These are phyloP conservation scores for Ammodytes dubius DNA, from an alignment of 2,113 vertebrate species.

Conservation along the genomic window DNA sequence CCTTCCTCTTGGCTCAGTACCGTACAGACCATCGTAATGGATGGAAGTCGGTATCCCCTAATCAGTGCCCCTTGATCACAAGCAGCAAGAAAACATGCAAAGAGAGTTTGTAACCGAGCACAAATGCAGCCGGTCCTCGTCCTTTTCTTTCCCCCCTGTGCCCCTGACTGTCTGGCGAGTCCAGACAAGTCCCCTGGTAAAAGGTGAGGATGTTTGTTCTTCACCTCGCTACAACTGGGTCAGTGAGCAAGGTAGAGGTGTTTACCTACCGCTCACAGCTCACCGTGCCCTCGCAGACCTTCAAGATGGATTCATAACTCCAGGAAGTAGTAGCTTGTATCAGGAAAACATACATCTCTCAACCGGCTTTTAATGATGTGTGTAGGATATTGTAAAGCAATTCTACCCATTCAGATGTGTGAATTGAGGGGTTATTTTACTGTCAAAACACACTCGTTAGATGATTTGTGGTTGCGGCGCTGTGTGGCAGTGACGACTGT, in stretches of 20 bases:
- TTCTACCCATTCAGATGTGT: not conserved
- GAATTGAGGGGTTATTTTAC: not conserved
- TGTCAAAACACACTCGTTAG: not conserved
- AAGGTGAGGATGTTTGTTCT: slow-evolving; percentile 68
- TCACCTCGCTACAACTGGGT: slow-evolving; percentile 65
- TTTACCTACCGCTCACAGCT: slow-evolving; percentile 37
- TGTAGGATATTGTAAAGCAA: not conserved
- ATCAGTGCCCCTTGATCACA: slow-evolving; percentile 44
- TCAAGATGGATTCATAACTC: slow-evolving; percentile 2
- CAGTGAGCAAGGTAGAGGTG: slow-evolving; percentile 56
- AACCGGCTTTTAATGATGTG: not conserved
- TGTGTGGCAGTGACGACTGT: not conserved
- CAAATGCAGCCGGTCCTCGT: not conserved
- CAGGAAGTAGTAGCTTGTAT: not conserved
- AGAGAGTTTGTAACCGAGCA: not conserved
- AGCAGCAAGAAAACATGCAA: slow-evolving; percentile 35
- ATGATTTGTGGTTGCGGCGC: slow-evolving; percentile 19
- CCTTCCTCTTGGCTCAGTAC: not conserved
- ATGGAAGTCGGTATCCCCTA: not conserved
- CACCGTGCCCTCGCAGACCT: slow-evolving; percentile 12
- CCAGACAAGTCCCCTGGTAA: slow-evolving; percentile 61
- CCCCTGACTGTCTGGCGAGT: slow-evolving; percentile 46
- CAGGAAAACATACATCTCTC: not conserved
- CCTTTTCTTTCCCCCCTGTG: not conserved
- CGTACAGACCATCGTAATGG: not conserved